Evolutionary conservation across 1,140 invertebrate species (phyloP).

Genomic region (Heterodera carotae): DNA sequence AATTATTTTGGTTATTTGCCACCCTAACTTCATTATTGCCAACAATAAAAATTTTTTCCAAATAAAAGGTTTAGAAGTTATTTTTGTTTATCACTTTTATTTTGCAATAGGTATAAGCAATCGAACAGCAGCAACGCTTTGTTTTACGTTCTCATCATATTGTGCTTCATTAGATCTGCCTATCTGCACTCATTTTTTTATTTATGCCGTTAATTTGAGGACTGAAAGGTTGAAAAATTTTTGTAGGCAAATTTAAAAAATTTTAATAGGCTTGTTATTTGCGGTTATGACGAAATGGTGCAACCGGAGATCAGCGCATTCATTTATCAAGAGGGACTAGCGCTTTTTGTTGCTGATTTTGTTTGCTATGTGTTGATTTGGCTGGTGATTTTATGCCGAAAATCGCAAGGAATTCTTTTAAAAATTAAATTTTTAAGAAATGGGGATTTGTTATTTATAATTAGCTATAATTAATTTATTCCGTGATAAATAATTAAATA

Average conservation of each 20-base stretch:
- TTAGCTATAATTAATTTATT: conserved; percentile 2
- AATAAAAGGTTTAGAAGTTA: no score
- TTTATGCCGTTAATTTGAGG: neutral
- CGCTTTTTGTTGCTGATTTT: conserved; percentile 19
- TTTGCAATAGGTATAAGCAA: conserved; percentile 12
- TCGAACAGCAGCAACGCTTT: neutral
- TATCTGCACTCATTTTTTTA: conserved; percentile 5
- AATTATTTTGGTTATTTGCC: no score
- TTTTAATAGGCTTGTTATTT: conserved; percentile 15
- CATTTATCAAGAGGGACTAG: conserved; percentile 20
- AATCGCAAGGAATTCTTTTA: conserved; percentile 8
- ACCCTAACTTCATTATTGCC: no score
- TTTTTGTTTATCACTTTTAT: neutral
- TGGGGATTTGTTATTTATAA: conserved; percentile 8
- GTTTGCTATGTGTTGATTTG: conserved; percentile 18
- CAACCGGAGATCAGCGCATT: conserved; percentile 2
- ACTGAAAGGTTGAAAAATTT: neutral
- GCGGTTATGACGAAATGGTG: conserved; percentile 14
- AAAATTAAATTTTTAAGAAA: neutral
- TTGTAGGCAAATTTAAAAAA: neutral
- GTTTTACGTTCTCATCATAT: neutral
- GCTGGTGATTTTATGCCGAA: conserved; percentile 16
- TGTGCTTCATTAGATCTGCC: conserved; percentile 5
- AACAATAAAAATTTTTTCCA: no score
- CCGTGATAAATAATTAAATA: neutral